Evolutionary conservation across 2,797 vertebrate species (phyloP).

Genomic region (Eleutherodactylus coqui): DNA sequence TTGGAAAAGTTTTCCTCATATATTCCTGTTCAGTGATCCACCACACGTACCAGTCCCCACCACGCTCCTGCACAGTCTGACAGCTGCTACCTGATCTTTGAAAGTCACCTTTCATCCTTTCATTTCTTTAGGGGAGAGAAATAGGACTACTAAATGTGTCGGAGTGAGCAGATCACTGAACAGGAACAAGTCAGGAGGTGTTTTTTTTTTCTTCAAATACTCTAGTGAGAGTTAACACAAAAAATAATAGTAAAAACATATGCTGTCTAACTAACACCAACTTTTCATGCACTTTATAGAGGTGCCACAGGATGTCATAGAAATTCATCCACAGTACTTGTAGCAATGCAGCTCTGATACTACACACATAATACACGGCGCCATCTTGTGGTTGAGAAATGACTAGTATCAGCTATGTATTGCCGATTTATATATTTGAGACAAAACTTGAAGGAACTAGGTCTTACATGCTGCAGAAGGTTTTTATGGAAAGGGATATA

Average conservation of each 20-base stretch:
- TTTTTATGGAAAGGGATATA: neutral
- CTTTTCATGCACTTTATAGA: neutral
- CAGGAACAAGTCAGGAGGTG: neutral
- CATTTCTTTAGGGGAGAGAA: constrained; percentile 23
- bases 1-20: neutral
- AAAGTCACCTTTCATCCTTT: constrained; percentile 4
- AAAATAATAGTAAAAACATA: constrained; percentile 4
- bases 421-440: neutral
- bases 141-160: neutral
- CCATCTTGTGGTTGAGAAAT: constrained; percentile 43
- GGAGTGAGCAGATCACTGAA: constrained; percentile 7
- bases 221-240: neutral
- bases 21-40: constrained; percentile 5
- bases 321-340: neutral
- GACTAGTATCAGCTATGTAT: neutral
- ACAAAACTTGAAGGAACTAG: neutral
- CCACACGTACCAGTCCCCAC: neutral
- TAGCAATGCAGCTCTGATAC: neutral
- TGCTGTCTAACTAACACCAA: neutral
- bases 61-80: neutral
- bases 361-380: neutral
- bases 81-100: constrained; percentile 18
- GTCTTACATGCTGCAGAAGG: neutral
- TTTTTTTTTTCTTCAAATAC: neutral
- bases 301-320: neutral